A percentile compares a stretch with the other conserved stretches of the same genome.
Conservation (phyloP, 1,140 invertebrate genomes). For the Saxidomus purpurata region DNA sequence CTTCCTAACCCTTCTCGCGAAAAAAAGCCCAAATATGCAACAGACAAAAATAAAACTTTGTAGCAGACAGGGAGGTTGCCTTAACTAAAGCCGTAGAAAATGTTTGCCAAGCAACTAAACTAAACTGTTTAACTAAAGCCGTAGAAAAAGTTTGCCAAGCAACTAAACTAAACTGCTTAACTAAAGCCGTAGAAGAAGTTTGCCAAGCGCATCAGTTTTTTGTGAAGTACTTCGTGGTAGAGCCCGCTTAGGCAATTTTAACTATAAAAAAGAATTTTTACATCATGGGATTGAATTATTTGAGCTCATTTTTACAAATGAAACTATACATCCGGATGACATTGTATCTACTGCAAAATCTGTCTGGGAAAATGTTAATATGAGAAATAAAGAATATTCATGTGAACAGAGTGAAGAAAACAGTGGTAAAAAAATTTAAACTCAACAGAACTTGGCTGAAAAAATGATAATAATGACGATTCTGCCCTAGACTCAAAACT, state of each 20-base stretch:
- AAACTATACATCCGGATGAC: neutral
- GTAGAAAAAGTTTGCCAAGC: no score
- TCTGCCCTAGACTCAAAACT: no score
- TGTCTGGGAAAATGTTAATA: neutral
- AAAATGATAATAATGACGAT: no score
- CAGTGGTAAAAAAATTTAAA: neutral
- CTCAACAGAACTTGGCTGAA: neutral
- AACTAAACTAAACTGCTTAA: no score
- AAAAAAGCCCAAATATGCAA: neutral
- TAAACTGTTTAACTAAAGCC: no score
- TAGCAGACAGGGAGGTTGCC: no score
- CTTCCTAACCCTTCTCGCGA: neutral
- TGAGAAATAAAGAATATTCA: neutral
- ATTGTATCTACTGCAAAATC: neutral
- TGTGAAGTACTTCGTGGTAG: slow-evolving; percentile 4
- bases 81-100: no score
- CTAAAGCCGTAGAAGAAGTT: no score
- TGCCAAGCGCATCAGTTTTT: no score
- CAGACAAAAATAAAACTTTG: neutral
- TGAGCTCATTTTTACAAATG: neutral
- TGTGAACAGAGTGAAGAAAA: neutral
- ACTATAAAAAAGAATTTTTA: neutral
- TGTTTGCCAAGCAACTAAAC: no score
- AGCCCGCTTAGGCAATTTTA: neutral
- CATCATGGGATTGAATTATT: no score